phyloP scores from a whole-genome alignment of 2,888 invertebrate genomes.

The Dryocosmus kuriphilus region DNA sequence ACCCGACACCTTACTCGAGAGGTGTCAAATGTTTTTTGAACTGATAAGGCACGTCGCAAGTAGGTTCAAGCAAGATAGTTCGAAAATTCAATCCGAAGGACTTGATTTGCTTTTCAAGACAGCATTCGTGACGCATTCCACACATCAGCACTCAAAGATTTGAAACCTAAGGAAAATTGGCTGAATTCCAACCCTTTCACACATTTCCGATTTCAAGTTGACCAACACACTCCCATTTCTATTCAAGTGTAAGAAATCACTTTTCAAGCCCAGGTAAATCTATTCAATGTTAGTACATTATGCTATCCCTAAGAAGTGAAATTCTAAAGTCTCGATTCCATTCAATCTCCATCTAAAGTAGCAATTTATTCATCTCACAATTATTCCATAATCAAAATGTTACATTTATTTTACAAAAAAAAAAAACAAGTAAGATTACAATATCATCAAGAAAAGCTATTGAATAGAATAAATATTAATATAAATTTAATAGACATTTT shows the following conservation, averaged over 20 bases:
- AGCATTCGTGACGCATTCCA: neutral
- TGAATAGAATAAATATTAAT: neutral
- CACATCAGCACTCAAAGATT: conserved; percentile 2
- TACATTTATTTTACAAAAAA: neutral
- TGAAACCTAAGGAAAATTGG: neutral
- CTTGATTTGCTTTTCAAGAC: neutral
- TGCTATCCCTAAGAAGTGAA: conserved; percentile 2
- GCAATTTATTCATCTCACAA: neutral
- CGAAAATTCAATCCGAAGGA: neutral
- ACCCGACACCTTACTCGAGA: neutral
- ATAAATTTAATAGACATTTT: neutral
- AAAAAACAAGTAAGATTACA: neutral
- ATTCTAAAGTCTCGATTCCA: conserved; percentile 22
- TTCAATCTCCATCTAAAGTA: conserved; percentile 20
- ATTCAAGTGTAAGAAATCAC: conserved; percentile 11
- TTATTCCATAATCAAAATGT: neutral
- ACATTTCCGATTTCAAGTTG: conserved; percentile 1
- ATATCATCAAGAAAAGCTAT: neutral
- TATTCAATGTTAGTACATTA: neutral
- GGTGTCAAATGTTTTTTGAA: neutral
- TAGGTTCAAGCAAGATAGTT: neutral
- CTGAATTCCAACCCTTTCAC: conserved; percentile 10
- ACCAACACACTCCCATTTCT: conserved; percentile 6
- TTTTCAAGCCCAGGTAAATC: conserved; percentile 3
- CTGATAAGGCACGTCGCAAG: neutral